These are phyloP conservation scores for Heliangelus exortis DNA, from an alignment of 2,797 vertebrate genomes.

Conservation along the genomic window DNA sequence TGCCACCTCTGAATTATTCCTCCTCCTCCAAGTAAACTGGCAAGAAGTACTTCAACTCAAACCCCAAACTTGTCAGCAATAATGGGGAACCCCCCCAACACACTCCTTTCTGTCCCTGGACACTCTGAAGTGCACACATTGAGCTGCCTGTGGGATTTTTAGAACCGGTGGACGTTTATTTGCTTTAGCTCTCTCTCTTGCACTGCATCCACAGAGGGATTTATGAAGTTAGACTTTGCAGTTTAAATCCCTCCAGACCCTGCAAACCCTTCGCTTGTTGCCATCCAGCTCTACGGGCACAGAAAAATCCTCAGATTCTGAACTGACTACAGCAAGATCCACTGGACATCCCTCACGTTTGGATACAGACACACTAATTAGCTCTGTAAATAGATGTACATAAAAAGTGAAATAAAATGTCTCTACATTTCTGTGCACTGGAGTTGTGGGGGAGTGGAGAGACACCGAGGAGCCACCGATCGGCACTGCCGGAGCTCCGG, in stretches of 20 bases:
- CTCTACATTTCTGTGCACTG: not conserved
- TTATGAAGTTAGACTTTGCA: not conserved
- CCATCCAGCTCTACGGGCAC: not conserved
- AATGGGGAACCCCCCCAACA: not conserved
- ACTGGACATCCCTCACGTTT: fast-evolving
- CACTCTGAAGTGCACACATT: fast-evolving
- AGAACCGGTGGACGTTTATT: fast-evolving
- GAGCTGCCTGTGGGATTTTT: not conserved
- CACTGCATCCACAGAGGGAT: not conserved
- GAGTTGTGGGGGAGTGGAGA: not conserved
- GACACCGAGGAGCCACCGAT: not conserved
- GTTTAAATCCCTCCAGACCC: not conserved
- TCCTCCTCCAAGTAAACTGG: not conserved
- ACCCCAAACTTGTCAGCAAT: not conserved
- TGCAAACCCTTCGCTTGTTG: not conserved
- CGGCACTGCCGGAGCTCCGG: not conserved
- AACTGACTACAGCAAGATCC: not conserved
- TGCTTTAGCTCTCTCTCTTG: not conserved
- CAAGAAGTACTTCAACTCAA: not conserved
- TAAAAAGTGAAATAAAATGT: not conserved
- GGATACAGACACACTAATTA: not conserved
- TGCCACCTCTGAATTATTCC: not conserved
- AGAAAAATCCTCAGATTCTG: fast-evolving
- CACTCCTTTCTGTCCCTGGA: not conserved
- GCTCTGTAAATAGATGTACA: not conserved